Evolutionary conservation across 2,888 invertebrate species (phyloP), one percentile per base, ranked within the genome.

Genomic region (Lottia gigantea): DNA sequence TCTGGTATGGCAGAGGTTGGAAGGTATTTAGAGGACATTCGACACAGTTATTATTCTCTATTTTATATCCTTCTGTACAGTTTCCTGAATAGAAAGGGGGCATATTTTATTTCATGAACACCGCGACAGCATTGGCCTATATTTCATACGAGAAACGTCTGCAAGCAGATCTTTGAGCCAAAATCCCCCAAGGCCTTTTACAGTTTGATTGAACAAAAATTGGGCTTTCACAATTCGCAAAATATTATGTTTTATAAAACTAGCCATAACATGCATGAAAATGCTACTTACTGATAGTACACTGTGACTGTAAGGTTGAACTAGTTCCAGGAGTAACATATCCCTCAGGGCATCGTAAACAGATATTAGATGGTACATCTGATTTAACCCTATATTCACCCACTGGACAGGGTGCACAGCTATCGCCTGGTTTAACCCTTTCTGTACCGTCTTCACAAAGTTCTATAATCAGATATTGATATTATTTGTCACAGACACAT

Each of bases 11-110:
- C n/a, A 49, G 47, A 12, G 68, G 49, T 64, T 68, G 68, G 23
- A 63, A 68, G 16, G 46, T 46, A 62, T 47, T 45, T 11, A 64
- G 11, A 31, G 68, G 68, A 64, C 68, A 68, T 26, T 14, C 8
- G 26, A 64, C 68, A 68, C 68, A 65, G 16, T 46, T 46, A 49
- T n/a, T 16, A 19, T 40, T 61, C 45, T 31, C 26, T 14, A 45
- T 40, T 26, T 45, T 45, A 15, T 23, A 62, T 6, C 68, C 68
- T 49, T 46, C 23, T 46, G 64, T 25, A 68, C 68, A 68, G 12
- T 68, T 40, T 46, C 63, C 68, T 68, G 62, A 31, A n/a, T n/a
- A n/a, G n/a, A n/a, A n/a, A n/a, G n/a, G n/a, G n/a, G n/a, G n/a
- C n/a, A n/a, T n/a, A n/a, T 31, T 31, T 31, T 31, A 31, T 31